Percentiles rank a stretch among this genome's conserved stretches.
Evolutionary conservation across 2,113 vertebrate species (phyloP).

Genomic region (Rynchops niger): DNA sequence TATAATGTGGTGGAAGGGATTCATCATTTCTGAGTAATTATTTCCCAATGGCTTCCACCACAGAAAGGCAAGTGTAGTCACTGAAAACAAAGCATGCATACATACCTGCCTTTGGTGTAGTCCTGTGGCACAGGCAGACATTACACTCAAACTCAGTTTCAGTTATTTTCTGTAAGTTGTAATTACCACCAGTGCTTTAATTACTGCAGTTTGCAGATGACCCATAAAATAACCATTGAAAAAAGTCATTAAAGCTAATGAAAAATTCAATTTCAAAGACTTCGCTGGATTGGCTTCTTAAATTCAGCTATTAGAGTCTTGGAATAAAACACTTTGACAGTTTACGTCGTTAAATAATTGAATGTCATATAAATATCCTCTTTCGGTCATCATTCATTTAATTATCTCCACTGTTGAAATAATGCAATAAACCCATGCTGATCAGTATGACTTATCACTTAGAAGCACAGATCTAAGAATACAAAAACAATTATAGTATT

Average conservation of each 20-base stretch:
- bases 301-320: conserved; percentile 3
- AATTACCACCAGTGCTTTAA: conserved; percentile 23
- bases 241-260: conserved; percentile 33
- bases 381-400: conserved; percentile 48
- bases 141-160: background rate
- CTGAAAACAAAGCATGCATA: background rate
- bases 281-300: background rate
- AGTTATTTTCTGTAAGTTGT: background rate
- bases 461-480: background rate
- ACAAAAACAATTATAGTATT: background rate
- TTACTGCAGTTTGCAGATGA: conserved; percentile 39
- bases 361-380: conserved; percentile 29
- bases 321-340: conserved; percentile 44
- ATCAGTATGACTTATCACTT: conserved; percentile 26
- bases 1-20: background rate
- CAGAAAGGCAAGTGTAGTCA: background rate
- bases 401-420: conserved; percentile 30
- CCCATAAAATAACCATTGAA: background rate
- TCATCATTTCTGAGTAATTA: background rate
- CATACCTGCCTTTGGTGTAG: background rate
- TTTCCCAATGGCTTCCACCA: background rate
- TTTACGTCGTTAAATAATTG: conserved; percentile 38
- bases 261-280: conserved; percentile 26
- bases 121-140: background rate
- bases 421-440: conserved; percentile 18